phyloP scores from a whole-genome alignment of 2,888 invertebrate genomes.

The Aphidoletes aphidimyza region DNA sequence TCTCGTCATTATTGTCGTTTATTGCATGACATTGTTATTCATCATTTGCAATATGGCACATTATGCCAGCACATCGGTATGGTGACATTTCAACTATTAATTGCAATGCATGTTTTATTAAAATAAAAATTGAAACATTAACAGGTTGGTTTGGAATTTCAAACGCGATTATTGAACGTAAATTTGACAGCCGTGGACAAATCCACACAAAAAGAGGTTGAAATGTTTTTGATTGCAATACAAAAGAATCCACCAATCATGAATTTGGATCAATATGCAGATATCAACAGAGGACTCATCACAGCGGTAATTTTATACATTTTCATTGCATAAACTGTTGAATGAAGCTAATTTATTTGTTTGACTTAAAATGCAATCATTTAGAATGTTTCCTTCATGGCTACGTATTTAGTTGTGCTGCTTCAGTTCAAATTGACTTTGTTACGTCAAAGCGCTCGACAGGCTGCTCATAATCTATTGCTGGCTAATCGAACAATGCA shows the following conservation, averaged over 20 bases:
- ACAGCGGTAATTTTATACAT: conserved; percentile 69
- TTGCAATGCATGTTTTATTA: conserved; percentile 60
- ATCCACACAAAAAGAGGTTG: conserved; percentile 75
- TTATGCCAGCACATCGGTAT: conserved; percentile 73
- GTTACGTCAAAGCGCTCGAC: conserved; percentile 66
- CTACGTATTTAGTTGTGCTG: conserved; percentile 77
- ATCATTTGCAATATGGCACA: conserved; percentile 81
- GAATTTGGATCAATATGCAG: conserved; percentile 80
- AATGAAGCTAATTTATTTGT: conserved; percentile 24
- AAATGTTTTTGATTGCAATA: conserved; percentile 79
- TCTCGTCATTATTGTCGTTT: conserved; percentile 76
- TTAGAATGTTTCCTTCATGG: conserved; percentile 78
- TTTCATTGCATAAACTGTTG: background rate
- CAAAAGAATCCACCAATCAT: conserved; percentile 80
- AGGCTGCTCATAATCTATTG: background rate
- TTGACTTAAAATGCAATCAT: too few species aligned
- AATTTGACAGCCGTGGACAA: conserved; percentile 74
- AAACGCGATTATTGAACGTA: conserved; percentile 74
- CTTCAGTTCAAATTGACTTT: conserved; percentile 78
- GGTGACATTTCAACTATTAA: background rate
- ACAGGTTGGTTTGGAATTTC: conserved; percentile 72
- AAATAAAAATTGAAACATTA: background rate
- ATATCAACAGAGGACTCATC: conserved; percentile 76
- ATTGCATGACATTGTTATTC: conserved; percentile 76
- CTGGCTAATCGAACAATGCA: background rate